phyloP scores from a whole-genome alignment of 2,113 vertebrate genomes.

The Cyprinodon variegatus region DNA sequence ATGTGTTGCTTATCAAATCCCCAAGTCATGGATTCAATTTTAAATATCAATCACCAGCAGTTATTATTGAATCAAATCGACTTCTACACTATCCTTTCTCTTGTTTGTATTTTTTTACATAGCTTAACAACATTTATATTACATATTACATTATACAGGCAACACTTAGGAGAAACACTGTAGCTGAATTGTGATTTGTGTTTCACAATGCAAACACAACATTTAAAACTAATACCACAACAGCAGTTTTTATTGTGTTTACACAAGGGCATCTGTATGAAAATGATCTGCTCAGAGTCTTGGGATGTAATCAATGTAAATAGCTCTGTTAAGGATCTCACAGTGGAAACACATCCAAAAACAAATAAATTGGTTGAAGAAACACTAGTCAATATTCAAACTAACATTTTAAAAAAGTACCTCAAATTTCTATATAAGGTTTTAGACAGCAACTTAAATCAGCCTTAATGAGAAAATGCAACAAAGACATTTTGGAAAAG shows the following conservation, averaged over 20 bases:
- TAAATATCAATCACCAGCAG: background rate
- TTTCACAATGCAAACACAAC: background rate
- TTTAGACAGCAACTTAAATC: too few species aligned
- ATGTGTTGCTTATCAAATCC: background rate
- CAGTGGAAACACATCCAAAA: too few species aligned
- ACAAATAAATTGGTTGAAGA: too few species aligned
- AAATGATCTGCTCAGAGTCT: too few species aligned
- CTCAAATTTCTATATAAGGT: too few species aligned
- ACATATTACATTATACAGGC: constrained; percentile 16
- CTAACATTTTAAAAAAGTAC: too few species aligned
- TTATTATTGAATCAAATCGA: constrained; percentile 5
- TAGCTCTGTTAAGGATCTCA: background rate
- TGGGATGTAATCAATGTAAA: too few species aligned
- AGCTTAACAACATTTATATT: constrained; percentile 23
- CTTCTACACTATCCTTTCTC: background rate
- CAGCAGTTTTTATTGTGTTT: background rate
- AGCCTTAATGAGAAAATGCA: too few species aligned
- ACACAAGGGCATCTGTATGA: too few species aligned
- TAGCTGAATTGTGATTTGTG: background rate
- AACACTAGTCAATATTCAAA: too few species aligned
- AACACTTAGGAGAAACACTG: background rate
- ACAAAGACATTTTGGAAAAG: too few species aligned
- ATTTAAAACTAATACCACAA: background rate
- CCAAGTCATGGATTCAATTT: background rate
- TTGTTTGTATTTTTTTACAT: constrained; percentile 1